A percentile compares a stretch with the other conserved stretches of the same genome.
These are phyloP conservation scores for Nasonia vitripennis DNA, from an alignment of 1,140 invertebrate genomes.

Conservation along the genomic window DNA sequence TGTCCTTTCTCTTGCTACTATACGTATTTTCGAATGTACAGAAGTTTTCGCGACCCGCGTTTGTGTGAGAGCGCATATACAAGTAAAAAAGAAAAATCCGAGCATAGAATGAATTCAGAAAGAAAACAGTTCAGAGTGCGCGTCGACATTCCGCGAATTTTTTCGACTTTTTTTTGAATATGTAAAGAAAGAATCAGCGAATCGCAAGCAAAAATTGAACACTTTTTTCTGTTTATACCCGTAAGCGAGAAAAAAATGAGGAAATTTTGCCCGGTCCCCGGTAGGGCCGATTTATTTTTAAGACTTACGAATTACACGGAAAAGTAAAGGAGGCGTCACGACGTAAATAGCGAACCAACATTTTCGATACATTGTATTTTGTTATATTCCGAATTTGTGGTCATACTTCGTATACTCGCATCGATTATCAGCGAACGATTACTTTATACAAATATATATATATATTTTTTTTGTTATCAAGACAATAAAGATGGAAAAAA, in stretches of 20 bases:
- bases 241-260: background rate
- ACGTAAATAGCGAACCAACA: slow-evolving; percentile 34
- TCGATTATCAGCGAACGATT: slow-evolving; percentile 34
- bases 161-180: slow-evolving; percentile 8
- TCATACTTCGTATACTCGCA: slow-evolving; percentile 32
- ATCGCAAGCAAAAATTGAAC: background rate
- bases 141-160: slow-evolving; percentile 31
- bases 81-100: background rate
- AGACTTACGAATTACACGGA: slow-evolving; percentile 35
- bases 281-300: slow-evolving; percentile 16
- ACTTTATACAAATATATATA: slow-evolving; percentile 19
- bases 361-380: slow-evolving; percentile 50
- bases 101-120: slow-evolving; percentile 33
- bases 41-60: background rate
- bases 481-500: slow-evolving; percentile 56
- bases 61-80: slow-evolving; percentile 5
- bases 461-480: slow-evolving; percentile 47
- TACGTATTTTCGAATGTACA: slow-evolving; percentile 39
- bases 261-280: background rate
- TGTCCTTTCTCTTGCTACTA: slow-evolving; percentile 30
- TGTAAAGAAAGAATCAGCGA: slow-evolving; percentile 28
- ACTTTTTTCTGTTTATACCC: background rate
- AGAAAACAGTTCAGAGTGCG: background rate
- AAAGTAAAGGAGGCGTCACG: background rate
- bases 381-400: slow-evolving; percentile 45